Evolutionary conservation across 1,140 invertebrate genomes (phyloP).

Genomic region (Philopotamus ludificatus): DNA sequence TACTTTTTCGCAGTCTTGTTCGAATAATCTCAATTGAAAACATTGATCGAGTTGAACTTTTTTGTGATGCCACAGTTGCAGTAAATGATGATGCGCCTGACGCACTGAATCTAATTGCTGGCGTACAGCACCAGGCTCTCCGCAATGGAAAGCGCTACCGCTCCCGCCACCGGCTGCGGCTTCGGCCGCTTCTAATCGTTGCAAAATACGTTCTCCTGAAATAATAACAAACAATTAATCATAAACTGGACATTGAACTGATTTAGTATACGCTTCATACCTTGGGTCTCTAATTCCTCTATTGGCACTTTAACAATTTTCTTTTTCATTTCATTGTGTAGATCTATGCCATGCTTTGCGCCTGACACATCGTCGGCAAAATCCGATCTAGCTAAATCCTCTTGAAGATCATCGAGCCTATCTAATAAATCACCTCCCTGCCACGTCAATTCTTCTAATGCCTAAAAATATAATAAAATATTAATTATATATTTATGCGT

Average conservation of each 20-base stretch:
- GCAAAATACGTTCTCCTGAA: slow-evolving; percentile 57
- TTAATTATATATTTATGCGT: not conserved
- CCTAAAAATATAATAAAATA: slow-evolving; percentile 53
- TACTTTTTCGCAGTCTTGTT: slow-evolving; percentile 95
- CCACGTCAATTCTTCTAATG: slow-evolving; percentile 93
- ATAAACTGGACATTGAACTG: no score
- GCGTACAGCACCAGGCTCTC: slow-evolving; percentile 48
- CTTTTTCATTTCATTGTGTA: slow-evolving; percentile 92
- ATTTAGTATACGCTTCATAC: slow-evolving; percentile 46
- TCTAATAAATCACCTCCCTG: slow-evolving; percentile 90
- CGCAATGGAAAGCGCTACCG: slow-evolving; percentile 52
- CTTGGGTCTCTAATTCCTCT: slow-evolving; percentile 82
- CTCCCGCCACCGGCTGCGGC: slow-evolving; percentile 52
- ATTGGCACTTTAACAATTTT: slow-evolving; percentile 91
- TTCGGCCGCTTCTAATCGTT: slow-evolving; percentile 51
- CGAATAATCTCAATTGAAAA: slow-evolving; percentile 91
- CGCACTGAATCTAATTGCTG: slow-evolving; percentile 58
- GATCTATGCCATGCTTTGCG: slow-evolving; percentile 86
- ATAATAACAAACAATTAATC: slow-evolving; percentile 22
- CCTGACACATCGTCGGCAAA: slow-evolving; percentile 89
- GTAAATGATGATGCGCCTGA: slow-evolving; percentile 83
- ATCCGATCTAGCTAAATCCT: slow-evolving; percentile 86
- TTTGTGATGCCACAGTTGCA: slow-evolving; percentile 92
- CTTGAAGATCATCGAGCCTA: slow-evolving; percentile 85
- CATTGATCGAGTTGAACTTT: slow-evolving; percentile 93